Conservation (phyloP, 35 echinoderm and acorn worm genomes). For the Lytechinus variegatus region DNA sequence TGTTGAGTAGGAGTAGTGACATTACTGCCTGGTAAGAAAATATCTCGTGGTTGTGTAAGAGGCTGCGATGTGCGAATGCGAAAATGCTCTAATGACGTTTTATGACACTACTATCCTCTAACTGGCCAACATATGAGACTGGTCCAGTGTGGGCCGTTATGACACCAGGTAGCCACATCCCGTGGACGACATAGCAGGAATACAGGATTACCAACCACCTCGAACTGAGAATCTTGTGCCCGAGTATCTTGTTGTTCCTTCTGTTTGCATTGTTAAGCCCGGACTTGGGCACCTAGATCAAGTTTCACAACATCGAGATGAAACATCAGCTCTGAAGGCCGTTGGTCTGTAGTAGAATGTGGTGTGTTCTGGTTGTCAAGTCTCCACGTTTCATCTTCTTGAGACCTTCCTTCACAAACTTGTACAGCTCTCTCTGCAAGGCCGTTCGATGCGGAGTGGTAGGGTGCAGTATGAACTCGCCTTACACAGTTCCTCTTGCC, state of each 20-base stretch:
- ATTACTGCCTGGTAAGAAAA: too few species aligned
- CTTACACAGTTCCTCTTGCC: constrained; percentile 57
- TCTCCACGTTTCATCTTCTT: constrained; percentile 49
- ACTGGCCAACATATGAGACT: neutral
- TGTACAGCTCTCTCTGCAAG: constrained; percentile 69
- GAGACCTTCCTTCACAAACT: constrained; percentile 48
- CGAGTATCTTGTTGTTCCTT: constrained; percentile 1
- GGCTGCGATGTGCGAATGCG: too few species aligned
- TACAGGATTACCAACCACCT: neutral
- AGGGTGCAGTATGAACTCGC: constrained; percentile 60
- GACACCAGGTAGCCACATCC: neutral
- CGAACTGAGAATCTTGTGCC: neutral
- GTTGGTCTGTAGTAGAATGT: constrained; percentile 60
- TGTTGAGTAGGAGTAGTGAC: too few species aligned
- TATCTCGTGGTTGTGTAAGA: too few species aligned
- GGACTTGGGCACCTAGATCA: neutral
- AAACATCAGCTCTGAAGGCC: constrained; percentile 55
- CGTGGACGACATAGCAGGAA: neutral
- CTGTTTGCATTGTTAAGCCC: neutral
- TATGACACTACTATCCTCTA: too few species aligned
- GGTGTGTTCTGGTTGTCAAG: constrained; percentile 69
- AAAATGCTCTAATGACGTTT: too few species aligned
- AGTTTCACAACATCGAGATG: neutral
- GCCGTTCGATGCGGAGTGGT: constrained; percentile 58
- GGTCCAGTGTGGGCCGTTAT: neutral